Evolutionary conservation across 2,888 invertebrate genomes (phyloP).

Genomic region (Sesia bembeciformis): DNA sequence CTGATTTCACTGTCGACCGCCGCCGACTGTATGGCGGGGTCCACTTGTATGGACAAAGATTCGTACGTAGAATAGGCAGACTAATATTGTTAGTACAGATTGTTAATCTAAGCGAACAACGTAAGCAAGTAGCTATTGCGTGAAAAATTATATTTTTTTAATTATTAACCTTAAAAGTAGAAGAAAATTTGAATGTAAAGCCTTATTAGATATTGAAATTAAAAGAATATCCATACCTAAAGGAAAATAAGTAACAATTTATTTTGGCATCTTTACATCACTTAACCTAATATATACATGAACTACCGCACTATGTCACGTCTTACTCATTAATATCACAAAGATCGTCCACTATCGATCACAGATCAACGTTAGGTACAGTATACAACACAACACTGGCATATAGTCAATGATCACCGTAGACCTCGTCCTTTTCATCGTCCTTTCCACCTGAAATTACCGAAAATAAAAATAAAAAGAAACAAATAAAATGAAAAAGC

Average conservation of each 20-base stretch:
- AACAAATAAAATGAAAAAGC: slow-evolving; percentile 27
- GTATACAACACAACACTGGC: slow-evolving; percentile 34
- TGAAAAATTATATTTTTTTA: too few species aligned
- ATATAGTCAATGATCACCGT: slow-evolving; percentile 58
- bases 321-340: slow-evolving; percentile 70
- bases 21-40: too few species aligned
- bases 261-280: slow-evolving; percentile 49
- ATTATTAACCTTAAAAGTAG: too few species aligned
- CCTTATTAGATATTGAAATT: neutral
- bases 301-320: slow-evolving; percentile 33
- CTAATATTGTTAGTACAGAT: too few species aligned
- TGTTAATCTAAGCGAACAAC: too few species aligned
- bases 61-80: too few species aligned
- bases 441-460: slow-evolving; percentile 67
- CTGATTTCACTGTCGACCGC: too few species aligned
- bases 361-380: slow-evolving; percentile 16
- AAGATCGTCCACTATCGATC: slow-evolving; percentile 66
- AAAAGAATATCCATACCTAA: slow-evolving; percentile 17
- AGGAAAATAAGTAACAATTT: slow-evolving; percentile 45
- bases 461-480: slow-evolving; percentile 46
- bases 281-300: slow-evolving; percentile 53
- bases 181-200: too few species aligned
- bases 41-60: too few species aligned
- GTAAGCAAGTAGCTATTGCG: too few species aligned
- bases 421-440: slow-evolving; percentile 62